These are phyloP conservation scores for Drosophila bipectinata DNA, from an alignment of 1,140 invertebrate genomes.

Conservation along the genomic window DNA sequence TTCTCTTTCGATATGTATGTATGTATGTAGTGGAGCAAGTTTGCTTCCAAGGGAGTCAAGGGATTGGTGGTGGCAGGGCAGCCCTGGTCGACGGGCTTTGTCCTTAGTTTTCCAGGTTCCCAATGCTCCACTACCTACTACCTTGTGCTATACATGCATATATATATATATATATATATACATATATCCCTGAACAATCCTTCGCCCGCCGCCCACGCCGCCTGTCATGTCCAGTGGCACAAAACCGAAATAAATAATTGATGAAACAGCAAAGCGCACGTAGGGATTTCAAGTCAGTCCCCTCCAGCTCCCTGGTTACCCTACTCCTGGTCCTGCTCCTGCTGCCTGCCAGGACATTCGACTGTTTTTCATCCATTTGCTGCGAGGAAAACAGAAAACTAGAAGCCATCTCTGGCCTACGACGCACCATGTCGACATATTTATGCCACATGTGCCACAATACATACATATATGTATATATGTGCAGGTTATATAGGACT, in stretches of 20 bases:
- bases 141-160: too few relatives aligned
- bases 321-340: conserved; percentile 7
- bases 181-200: conserved; percentile 4
- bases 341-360: conserved; percentile 18
- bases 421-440: conserved; percentile 48
- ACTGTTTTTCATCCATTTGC: conserved; percentile 44
- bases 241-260: conserved; percentile 70
- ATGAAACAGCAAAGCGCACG: conserved; percentile 69
- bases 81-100: conserved; percentile 28
- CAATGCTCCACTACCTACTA: conserved; percentile 14
- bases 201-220: background rate
- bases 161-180: background rate
- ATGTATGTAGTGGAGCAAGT: conserved; percentile 17
- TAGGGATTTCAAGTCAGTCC: conserved; percentile 49
- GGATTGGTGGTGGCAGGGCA: background rate
- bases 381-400: conserved; percentile 40
- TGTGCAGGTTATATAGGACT: too few relatives aligned
- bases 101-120: conserved; percentile 31
- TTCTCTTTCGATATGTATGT: background rate
- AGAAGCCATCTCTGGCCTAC: conserved; percentile 48
- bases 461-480: too few relatives aligned
- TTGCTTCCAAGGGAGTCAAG: background rate
- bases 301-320: conserved; percentile 3
- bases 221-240: conserved; percentile 39
- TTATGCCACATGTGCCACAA: conserved; percentile 19